Base-by-base conservation (phyloP, 2,113 vertebrate genomes). In the Mola mola region DNA sequence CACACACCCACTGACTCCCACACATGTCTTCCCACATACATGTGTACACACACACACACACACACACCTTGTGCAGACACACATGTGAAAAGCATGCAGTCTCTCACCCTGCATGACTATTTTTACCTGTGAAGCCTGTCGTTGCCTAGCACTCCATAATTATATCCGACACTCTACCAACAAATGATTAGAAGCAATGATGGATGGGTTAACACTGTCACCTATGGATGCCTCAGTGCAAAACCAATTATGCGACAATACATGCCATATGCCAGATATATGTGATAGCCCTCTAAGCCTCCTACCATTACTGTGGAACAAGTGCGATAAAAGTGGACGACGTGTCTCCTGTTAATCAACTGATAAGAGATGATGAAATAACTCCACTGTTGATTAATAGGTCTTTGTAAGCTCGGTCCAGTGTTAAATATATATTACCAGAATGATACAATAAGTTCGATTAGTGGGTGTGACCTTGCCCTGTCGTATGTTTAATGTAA, bases 61-160 rank as follows among this genome's bases (percentile, higher is more conserved):
- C 53, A 33, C 49, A 31, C 62, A 61, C 66, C 63, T 52, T 19
- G 22, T 64, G 42, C 57, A 47, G 42, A 44, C 33, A 33, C 52
- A 81, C 83, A 78, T 66, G 64, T 66, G 61, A 79, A 80, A 86
- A 61, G 66, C 84, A 84, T 75, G 56, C 80, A 63, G 60, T 75
- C 77, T 52, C 77, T 81, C 68, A 66, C 73, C 65, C 82, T 56
- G 65, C 47, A 25, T 53, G 73, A 89, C 84, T 87, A 88, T 88
- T 88, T 88, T 87, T 86, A 88, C 85, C 81, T 87, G 82, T 70
- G 83, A 78, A 83, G 66, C 67, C 80, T 87, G 86, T 72, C 57
- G 87, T 88, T 88, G 89, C 89, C 80, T 84, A 86, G 86, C 79
- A 40, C 66, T 72, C 71, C 51, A 72, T 88, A 89, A 90, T 88